These are phyloP conservation scores for Champsocephalus esox DNA, from an alignment of 2,797 vertebrate species.

Conservation along the genomic window DNA sequence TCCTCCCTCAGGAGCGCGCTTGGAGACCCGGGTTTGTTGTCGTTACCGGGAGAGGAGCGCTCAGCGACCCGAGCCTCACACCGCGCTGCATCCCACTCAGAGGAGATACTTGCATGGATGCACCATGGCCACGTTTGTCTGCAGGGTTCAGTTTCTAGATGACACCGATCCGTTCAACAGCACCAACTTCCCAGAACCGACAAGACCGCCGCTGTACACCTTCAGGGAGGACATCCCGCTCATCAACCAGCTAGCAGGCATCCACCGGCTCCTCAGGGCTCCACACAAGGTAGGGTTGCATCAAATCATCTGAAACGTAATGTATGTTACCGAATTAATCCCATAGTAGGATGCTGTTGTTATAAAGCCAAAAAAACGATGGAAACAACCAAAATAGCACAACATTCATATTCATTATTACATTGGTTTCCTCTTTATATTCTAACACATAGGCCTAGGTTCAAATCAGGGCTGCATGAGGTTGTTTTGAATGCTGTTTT, in stretches of 20 bases:
- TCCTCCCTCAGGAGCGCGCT: slow-evolving; percentile 46
- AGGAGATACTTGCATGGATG: slow-evolving; percentile 84
- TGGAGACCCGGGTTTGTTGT: slow-evolving; percentile 79
- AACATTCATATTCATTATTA: too few species aligned
- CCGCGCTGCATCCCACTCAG: slow-evolving; percentile 51
- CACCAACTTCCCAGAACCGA: slow-evolving; percentile 94
- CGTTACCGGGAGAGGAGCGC: slow-evolving; percentile 66
- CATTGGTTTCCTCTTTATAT: background rate
- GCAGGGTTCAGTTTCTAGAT: slow-evolving; percentile 94
- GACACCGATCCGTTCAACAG: slow-evolving; percentile 97
- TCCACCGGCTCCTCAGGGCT: slow-evolving; percentile 92
- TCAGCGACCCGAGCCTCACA: slow-evolving; percentile 22
- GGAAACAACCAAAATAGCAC: background rate
- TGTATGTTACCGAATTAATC: too few species aligned
- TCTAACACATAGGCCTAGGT: background rate
- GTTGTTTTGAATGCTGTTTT: slow-evolving; percentile 31
- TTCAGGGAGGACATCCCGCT: slow-evolving; percentile 92
- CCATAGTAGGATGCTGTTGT: too few species aligned
- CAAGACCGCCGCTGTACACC: slow-evolving; percentile 90
- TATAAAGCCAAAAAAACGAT: too few species aligned
- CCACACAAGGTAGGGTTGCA: slow-evolving; percentile 90
- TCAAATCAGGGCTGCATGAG: background rate
- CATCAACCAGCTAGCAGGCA: slow-evolving; percentile 90
- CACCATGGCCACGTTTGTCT: slow-evolving; percentile 91
- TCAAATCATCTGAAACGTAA: too few species aligned